Evolutionary conservation across 2,888 invertebrate genomes (phyloP), one percentile per base, ranked within the genome.

Genomic region (Lottia scabra): DNA sequence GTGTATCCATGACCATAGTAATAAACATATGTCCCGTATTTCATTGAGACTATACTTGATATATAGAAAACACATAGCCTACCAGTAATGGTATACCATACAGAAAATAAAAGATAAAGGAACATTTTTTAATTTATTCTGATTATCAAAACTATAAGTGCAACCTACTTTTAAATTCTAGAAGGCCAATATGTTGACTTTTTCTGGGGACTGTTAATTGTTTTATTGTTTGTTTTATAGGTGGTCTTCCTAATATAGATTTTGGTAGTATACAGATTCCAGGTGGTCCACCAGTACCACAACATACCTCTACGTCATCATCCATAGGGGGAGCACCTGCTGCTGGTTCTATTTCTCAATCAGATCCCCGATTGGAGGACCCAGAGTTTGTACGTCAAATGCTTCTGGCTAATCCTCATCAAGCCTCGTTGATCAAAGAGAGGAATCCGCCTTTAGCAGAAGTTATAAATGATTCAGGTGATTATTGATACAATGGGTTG

Each of bases 391-490:
- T 89, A 8, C 73, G 86, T 44, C 81, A 87, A 38, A 83, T 88
- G 75, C 80, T 90, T 10, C 80, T 87, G 26, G 94, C 94, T 43
- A 96, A 96, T 90, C 98, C 98, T 0, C 95, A 96, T 87, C 96
- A 97, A 87, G 90, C 98, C 72, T 94, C 97, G 0, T 89, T 97
- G 73, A 91, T 98, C 10, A 95, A 96, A 87, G 97, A 98, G 89
- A 96, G 98, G 85, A 98, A 98, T 91, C 95, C 97, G 8, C 92
- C 94, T 79, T 90, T 98, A 73, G 97, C 98, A 13, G 97, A 97
- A 89, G 97, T 98, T 23, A 90, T 98, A 10, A 56, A 56, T 56
- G 56, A 56, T 56, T 19, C 56, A 23, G 56, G 56, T 56, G 13
- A 56, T 19, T 19, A 56, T 56, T 4, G 30, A 30, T 30, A 30